Evolutionary conservation across 2,888 invertebrate genomes (phyloP).

Genomic region (Synergus japonicus): DNA sequence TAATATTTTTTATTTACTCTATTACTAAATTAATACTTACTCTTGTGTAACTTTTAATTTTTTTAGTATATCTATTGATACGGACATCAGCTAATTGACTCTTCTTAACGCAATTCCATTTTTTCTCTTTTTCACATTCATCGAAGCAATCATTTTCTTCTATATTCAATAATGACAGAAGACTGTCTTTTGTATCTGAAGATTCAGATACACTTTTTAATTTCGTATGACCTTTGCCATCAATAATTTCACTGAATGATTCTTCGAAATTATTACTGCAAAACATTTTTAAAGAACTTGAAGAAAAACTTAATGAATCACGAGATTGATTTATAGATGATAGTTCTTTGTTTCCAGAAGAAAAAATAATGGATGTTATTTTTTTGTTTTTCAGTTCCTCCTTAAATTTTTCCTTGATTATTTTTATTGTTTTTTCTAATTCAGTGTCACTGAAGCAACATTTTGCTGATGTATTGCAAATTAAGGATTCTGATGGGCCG

Average conservation of each 20-base stretch:
- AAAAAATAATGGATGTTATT: not conserved
- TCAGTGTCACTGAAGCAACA: not conserved
- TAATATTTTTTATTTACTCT: not conserved
- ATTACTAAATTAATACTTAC: not conserved
- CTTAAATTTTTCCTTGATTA: not conserved
- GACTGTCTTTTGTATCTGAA: not conserved
- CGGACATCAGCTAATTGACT: not conserved
- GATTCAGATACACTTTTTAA: not conserved
- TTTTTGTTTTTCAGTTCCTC: not conserved
- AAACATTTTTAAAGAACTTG: not conserved
- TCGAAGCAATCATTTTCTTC: not conserved
- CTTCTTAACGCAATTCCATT: not conserved
- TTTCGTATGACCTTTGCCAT: not conserved
- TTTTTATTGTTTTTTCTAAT: constrained; percentile 29
- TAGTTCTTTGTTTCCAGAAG: not conserved
- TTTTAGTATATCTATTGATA: not conserved
- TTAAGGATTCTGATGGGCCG: not conserved
- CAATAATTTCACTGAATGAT: not conserved
- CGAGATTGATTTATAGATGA: not conserved
- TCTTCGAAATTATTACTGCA: not conserved
- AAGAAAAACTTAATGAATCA: not conserved
- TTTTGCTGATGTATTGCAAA: not conserved
- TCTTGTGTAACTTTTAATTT: not conserved
- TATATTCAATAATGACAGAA: not conserved
- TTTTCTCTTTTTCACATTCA: not conserved